Percentiles rank a stretch among this genome's conserved stretches.
These are phyloP conservation scores for Ardeotis arabs DNA, from an alignment of 2,113 vertebrate genomes.

Conservation along the genomic window DNA sequence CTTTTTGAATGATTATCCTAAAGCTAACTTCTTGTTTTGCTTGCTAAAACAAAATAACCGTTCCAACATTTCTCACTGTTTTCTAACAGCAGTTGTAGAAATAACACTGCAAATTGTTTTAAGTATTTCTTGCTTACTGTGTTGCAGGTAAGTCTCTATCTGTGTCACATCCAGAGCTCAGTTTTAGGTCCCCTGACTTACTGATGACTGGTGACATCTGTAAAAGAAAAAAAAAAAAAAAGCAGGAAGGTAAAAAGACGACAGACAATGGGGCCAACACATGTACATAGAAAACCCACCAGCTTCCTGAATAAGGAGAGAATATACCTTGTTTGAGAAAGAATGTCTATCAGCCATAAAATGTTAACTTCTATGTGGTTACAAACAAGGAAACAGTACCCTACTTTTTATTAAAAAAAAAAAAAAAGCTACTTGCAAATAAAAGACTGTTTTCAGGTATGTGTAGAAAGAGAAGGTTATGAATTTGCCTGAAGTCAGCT, in stretches of 20 bases:
- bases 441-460: constrained; percentile 46
- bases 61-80: background rate
- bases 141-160: constrained; percentile 72
- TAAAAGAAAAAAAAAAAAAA: constrained; percentile 42
- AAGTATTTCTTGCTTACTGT: constrained; percentile 76
- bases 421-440: background rate
- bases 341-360: constrained; percentile 57
- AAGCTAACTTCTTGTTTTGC: background rate
- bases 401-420: background rate
- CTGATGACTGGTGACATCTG: constrained; percentile 82
- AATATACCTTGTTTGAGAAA: constrained; percentile 61
- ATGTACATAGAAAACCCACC: constrained; percentile 64
- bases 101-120: background rate
- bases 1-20: background rate
- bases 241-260: constrained; percentile 29
- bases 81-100: background rate
- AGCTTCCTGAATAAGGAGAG: constrained; percentile 69
- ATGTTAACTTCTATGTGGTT: constrained; percentile 65
- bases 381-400: constrained; percentile 63
- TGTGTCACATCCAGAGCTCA: constrained; percentile 77
- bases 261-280: constrained; percentile 45
- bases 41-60: background rate
- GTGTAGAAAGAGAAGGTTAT: background rate
- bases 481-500: constrained; percentile 1
- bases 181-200: constrained; percentile 79